Conservation (phyloP, 2,888 invertebrate species). For the Dorcus hopei region DNA sequence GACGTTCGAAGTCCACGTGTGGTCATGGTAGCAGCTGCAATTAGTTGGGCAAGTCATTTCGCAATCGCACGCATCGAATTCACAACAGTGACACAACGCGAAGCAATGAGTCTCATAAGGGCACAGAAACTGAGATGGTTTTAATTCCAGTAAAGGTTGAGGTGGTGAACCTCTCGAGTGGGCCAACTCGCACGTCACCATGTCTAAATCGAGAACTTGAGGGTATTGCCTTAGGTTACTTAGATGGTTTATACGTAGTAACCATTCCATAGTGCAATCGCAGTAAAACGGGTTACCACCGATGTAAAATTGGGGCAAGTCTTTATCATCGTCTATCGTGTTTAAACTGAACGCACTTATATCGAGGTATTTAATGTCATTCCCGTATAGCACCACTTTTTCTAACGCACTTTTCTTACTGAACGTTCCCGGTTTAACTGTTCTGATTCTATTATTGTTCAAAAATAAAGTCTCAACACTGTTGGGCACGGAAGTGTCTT, state of each 20-base stretch:
- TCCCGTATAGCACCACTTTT: conserved; percentile 74
- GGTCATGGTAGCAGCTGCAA: conserved; percentile 85
- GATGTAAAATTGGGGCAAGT: conserved; percentile 75
- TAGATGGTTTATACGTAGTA: conserved; percentile 74
- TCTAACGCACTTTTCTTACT: conserved; percentile 66
- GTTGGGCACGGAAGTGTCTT: conserved; percentile 68
- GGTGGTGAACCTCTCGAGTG: conserved; percentile 62
- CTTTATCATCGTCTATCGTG: conserved; percentile 62
- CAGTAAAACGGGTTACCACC: conserved; percentile 81
- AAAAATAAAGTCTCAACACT: conserved; percentile 69
- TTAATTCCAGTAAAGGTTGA: conserved; percentile 64
- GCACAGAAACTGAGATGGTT: conserved; percentile 76
- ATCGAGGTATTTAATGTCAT: conserved; percentile 70
- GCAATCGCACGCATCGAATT: conserved; percentile 88
- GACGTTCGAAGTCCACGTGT: conserved; percentile 80
- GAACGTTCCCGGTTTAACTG: conserved; percentile 69
- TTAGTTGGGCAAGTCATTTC: conserved; percentile 86
- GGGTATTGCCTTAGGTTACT: conserved; percentile 71
- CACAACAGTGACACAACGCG: conserved; percentile 84
- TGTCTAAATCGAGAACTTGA: conserved; percentile 75
- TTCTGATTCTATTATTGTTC: conserved; percentile 71
- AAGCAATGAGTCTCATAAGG: conserved; percentile 81
- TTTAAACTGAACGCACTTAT: conserved; percentile 68
- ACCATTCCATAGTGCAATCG: conserved; percentile 86
- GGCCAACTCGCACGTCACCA: conserved; percentile 72